phyloP scores from a whole-genome alignment of 2,113 vertebrate species.

The Indri indri region DNA sequence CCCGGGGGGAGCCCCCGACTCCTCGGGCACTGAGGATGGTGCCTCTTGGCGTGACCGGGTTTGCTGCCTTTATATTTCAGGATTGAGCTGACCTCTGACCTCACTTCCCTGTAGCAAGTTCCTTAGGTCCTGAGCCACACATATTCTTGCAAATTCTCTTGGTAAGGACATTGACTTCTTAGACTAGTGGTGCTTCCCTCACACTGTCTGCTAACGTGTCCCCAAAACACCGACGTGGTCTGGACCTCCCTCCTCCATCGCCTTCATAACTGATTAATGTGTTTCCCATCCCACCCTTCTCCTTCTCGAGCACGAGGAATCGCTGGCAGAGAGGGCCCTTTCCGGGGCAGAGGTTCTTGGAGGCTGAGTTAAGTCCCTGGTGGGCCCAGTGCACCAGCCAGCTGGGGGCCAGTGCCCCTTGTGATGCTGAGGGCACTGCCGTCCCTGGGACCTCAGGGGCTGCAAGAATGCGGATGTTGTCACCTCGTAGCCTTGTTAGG shows the following conservation, averaged over 20 bases:
- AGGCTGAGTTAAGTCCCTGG: not conserved
- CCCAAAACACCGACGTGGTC: conserved; percentile 48
- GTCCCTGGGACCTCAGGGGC: not conserved
- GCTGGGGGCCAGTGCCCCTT: not conserved
- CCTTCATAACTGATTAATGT: conserved; percentile 71
- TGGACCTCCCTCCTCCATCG: not conserved
- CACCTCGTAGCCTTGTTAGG: not conserved
- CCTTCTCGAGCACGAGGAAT: not conserved
- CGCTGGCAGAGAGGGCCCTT: not conserved
- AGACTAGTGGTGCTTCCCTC: conserved; percentile 79
- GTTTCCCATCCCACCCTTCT: conserved; percentile 28
- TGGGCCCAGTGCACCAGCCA: not conserved
- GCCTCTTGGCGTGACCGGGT: conserved; percentile 79
- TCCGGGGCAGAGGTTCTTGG: not conserved
- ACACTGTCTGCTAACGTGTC: conserved; percentile 72
- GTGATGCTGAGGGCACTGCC: not conserved
- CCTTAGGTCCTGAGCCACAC: conserved; percentile 87
- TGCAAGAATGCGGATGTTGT: fast-evolving
- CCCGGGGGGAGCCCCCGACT: not conserved
- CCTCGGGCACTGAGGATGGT: not conserved
- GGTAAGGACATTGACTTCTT: conserved; percentile 84
- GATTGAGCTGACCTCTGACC: conserved; percentile 92
- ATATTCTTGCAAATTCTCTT: conserved; percentile 86
- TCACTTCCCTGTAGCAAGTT: conserved; percentile 89
- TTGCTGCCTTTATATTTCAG: conserved; percentile 90